Evolutionary conservation across 1,140 invertebrate species (phyloP).

Genomic region (Oryctes rhinoceros): DNA sequence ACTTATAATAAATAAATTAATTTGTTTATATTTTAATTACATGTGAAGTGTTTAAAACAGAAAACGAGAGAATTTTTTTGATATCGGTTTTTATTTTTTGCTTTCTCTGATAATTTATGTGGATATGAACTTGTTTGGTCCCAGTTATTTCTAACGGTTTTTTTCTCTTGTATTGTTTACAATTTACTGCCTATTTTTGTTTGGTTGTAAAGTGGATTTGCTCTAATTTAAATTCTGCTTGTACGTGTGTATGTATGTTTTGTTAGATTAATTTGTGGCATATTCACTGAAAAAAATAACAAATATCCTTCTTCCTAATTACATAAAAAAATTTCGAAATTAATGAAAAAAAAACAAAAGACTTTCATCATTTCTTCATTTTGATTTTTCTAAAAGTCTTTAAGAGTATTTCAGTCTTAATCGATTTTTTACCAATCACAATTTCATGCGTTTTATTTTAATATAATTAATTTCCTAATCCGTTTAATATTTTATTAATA

Average conservation of each 20-base stretch:
- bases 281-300: constrained; percentile 1
- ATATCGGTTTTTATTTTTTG: constrained; percentile 49
- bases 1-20: constrained; percentile 42
- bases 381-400: constrained; percentile 41
- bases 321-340: background rate
- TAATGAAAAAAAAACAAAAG: constrained; percentile 23
- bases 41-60: constrained; percentile 21
- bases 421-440: constrained; percentile 54
- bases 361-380: constrained; percentile 17
- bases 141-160: constrained; percentile 48
- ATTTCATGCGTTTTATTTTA: constrained; percentile 40
- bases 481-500: background rate
- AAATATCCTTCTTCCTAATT: background rate
- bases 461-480: constrained; percentile 18
- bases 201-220: constrained; percentile 34
- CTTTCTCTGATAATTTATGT: constrained; percentile 53
- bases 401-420: constrained; percentile 53
- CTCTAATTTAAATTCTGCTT: background rate
- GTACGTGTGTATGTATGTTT: background rate
- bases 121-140: constrained; percentile 59
- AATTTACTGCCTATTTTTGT: constrained; percentile 33
- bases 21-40: constrained; percentile 10
- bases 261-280: constrained; percentile 42
- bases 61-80: constrained; percentile 34
- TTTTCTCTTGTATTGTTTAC: background rate